Percentiles rank a stretch among this genome's conserved stretches.
These are phyloP conservation scores for Bathynomus jamesi DNA, from an alignment of 1,140 invertebrate genomes.

Conservation along the genomic window DNA sequence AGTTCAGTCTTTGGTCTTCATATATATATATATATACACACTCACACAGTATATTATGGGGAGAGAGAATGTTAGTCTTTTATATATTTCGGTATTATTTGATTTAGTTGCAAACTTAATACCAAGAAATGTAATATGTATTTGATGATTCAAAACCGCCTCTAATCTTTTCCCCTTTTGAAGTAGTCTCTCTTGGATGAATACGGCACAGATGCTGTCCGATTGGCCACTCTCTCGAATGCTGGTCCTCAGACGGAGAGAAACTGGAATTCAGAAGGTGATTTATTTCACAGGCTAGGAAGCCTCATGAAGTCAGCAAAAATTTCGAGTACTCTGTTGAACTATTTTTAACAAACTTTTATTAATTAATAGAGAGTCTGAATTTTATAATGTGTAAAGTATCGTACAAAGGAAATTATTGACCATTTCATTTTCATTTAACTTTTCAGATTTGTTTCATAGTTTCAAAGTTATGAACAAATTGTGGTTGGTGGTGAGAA, in stretches of 20 bases:
- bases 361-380: conserved; percentile 7
- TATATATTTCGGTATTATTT: too few species aligned
- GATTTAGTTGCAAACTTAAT: too few species aligned
- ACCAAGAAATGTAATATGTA: too few species aligned
- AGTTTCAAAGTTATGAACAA: neutral
- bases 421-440: neutral
- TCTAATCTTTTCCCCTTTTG: too few species aligned
- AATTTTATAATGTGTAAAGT: neutral
- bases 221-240: neutral
- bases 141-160: too few species aligned
- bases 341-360: neutral
- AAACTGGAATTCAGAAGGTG: neutral
- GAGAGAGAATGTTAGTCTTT: too few species aligned
- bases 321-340: neutral
- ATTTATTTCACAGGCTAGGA: neutral
- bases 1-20: too few species aligned
- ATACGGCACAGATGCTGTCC: neutral
- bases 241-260: neutral
- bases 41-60: too few species aligned
- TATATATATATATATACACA: too few species aligned
- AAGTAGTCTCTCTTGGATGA: neutral
- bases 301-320: neutral
- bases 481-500: neutral
- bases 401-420: neutral
- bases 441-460: neutral